These are phyloP conservation scores for Thymelicus lineola DNA, from an alignment of 2,888 invertebrate genomes.

Conservation along the genomic window DNA sequence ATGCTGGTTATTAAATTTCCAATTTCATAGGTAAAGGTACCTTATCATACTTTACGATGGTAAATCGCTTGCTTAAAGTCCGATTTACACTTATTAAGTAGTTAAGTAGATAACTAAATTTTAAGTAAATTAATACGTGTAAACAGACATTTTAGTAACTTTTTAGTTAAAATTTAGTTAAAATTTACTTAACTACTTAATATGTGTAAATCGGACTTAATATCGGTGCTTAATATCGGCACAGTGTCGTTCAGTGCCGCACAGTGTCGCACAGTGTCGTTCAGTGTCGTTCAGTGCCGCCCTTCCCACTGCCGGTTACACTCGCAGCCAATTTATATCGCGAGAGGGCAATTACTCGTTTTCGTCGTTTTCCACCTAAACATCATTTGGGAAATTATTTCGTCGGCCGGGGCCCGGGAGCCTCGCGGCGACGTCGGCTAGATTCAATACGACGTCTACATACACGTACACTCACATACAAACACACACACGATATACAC, in stretches of 20 bases:
- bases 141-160: too few relatives aligned
- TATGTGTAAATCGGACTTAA: too few relatives aligned
- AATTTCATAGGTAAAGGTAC: too few relatives aligned
- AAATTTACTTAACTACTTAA: too few relatives aligned
- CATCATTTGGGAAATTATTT: slow-evolving; percentile 76
- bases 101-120: too few relatives aligned
- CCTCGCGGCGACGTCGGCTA: slow-evolving; percentile 49
- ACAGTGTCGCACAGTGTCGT: background rate
- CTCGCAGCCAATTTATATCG: slow-evolving; percentile 79
- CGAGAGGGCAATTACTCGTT: slow-evolving; percentile 77
- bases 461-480: background rate
- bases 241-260: slow-evolving; percentile 45
- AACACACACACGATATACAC: background rate
- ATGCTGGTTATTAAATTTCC: too few relatives aligned
- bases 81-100: too few relatives aligned
- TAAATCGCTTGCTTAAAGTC: too few relatives aligned
- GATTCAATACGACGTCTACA: background rate
- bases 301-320: slow-evolving; percentile 71
- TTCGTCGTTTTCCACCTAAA: slow-evolving; percentile 72
- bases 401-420: slow-evolving; percentile 52
- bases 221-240: too few relatives aligned
- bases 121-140: too few relatives aligned
- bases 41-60: too few relatives aligned
- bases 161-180: too few relatives aligned
- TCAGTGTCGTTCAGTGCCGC: slow-evolving; percentile 27